These are phyloP conservation scores for Agrilus biguttatus DNA, from an alignment of 2,888 invertebrate species.

Conservation along the genomic window DNA sequence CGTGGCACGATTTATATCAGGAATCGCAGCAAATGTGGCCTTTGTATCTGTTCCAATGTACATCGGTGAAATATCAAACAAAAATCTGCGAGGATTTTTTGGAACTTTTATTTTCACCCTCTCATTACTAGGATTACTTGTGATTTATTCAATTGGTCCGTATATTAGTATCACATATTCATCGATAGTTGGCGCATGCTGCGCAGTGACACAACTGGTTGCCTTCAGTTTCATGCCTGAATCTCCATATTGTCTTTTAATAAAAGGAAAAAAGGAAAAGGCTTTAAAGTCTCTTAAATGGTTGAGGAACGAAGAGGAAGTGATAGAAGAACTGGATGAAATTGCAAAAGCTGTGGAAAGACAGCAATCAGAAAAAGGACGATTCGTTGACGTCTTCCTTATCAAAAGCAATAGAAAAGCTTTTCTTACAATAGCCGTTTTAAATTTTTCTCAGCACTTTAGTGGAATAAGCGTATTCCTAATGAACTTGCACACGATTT, in stretches of 20 bases:
- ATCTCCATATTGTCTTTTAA: conserved; percentile 24
- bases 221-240: conserved; percentile 27
- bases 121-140: conserved; percentile 25
- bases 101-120: conserved; percentile 27
- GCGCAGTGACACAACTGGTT: conserved; percentile 18
- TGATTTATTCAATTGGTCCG: conserved; percentile 25
- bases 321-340: conserved; percentile 21
- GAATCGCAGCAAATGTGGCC: conserved; percentile 26
- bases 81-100: conserved; percentile 26
- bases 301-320: conserved; percentile 14
- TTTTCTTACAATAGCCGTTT: conserved; percentile 23
- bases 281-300: conserved; percentile 20
- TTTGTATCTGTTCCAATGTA: conserved; percentile 30
- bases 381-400: conserved; percentile 23
- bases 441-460: conserved; percentile 26
- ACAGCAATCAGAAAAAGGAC: conserved; percentile 22
- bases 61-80: conserved; percentile 28
- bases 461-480: conserved; percentile 25
- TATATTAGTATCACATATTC: conserved; percentile 22
- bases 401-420: conserved; percentile 24
- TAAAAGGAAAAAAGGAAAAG: conserved; percentile 18
- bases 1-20: conserved; percentile 24
- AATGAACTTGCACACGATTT: conserved; percentile 27
- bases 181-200: conserved; percentile 19
- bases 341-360: conserved; percentile 22